phyloP scores from a whole-genome alignment of 2,113 vertebrate genomes.

The Prunella fulvescens region DNA sequence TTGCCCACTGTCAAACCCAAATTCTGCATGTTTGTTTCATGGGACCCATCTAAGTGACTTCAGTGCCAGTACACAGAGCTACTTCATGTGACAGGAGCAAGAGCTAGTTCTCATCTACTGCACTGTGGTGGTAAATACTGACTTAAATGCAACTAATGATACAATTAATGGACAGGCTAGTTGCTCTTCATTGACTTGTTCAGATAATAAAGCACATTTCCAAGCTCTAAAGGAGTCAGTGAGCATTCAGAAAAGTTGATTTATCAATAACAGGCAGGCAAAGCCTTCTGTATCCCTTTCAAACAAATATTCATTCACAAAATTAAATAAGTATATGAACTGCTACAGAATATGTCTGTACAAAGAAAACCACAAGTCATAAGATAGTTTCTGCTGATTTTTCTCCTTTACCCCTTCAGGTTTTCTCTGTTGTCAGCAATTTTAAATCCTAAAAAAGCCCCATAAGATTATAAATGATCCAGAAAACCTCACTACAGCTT shows the following conservation, averaged over 20 bases:
- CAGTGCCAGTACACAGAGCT: background rate
- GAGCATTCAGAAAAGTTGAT: background rate
- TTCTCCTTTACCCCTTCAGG: background rate
- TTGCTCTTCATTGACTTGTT: background rate
- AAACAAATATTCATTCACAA: background rate
- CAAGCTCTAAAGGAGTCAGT: background rate
- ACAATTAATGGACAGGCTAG: background rate
- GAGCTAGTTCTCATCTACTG: background rate
- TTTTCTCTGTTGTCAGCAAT: background rate
- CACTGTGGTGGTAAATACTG: background rate
- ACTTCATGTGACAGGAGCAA: background rate
- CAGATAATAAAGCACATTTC: background rate
- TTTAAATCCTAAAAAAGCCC: background rate
- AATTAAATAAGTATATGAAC: background rate
- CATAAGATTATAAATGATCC: background rate
- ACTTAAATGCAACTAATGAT: background rate
- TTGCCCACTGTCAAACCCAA: background rate
- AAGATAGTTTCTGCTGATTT: background rate
- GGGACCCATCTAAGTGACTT: background rate
- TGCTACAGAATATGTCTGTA: background rate
- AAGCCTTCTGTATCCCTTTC: background rate
- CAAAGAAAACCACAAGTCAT: background rate
- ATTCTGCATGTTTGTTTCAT: background rate
- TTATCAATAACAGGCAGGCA: background rate
- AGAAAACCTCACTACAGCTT: background rate